Evolutionary conservation across 2,888 invertebrate species (phyloP), one percentile per base, ranked within the genome.

Genomic region (Ligdia adustata): DNA sequence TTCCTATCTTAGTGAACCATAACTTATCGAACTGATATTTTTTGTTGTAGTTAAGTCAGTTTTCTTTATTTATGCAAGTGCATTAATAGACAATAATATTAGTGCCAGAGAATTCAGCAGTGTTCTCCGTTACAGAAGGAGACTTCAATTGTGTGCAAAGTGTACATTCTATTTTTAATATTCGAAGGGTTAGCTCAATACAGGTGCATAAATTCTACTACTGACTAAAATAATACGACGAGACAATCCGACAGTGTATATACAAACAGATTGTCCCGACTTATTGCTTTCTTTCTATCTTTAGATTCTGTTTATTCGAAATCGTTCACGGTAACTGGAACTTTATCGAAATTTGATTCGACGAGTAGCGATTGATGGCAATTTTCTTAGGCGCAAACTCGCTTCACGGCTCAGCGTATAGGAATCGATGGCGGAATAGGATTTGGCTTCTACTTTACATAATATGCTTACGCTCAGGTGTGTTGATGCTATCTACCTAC

Each of bases 251-350:
- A 67, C 55, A 69, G 72, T 79, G 73, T 74, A 81, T 79, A 86
- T 83, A 86, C 81, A 88, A 79, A 78, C 77, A 75, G 82, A 82
- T 83, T 80, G 82, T 83, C 74, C 38, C 38, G 43, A 45, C 44
- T 41, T 52, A 42, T 49, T 49, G 60, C 62, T 61, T 64, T 54
- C 64, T 69, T 70, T 68, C 60, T 63, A 66, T 69, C 63, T 50
- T 53, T 49, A 55, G 51, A 52, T 57, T 52, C 54, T 26, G 16
- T 66, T 69, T 73, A 62, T 58, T 64, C 63, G 55, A 60, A 59
- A 57, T 59, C 46, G 57, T 70, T 66, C 71, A 66, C 59, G 38
- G 54, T 60, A 56, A 55, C 44, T 43, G 16, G 44, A 33, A 51
- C 57, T 54, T 59, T 60, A 61, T 66, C 28, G 57, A 48, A 54